phyloP scores from a whole-genome alignment of 1,140 invertebrate species.

The Drosophila arawakana region DNA sequence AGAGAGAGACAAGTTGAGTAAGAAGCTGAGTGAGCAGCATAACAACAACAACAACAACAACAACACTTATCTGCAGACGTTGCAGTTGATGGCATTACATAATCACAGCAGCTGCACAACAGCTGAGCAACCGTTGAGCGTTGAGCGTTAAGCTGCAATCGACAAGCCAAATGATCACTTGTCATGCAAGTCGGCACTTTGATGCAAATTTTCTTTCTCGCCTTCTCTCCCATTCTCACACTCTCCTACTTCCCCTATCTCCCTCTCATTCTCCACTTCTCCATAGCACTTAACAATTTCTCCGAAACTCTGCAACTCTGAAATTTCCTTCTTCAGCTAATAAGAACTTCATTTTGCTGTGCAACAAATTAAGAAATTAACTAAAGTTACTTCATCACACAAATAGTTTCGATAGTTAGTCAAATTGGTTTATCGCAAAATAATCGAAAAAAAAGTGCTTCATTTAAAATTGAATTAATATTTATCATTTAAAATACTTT shows the following conservation, averaged over 20 bases:
- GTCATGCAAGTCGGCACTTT: constrained; percentile 61
- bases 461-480: too few relatives aligned
- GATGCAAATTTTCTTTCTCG: constrained; percentile 1
- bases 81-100: constrained; percentile 37
- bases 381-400: background rate
- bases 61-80: background rate
- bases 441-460: too few relatives aligned
- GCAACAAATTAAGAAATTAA: constrained; percentile 1
- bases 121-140: constrained; percentile 37
- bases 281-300: background rate
- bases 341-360: background rate
- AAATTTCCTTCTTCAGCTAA: background rate
- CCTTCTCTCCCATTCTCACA: background rate
- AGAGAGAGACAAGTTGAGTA: background rate
- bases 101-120: constrained; percentile 33
- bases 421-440: too few relatives aligned
- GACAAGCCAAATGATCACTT: constrained; percentile 52
- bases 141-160: background rate
- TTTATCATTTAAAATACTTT: too few relatives aligned
- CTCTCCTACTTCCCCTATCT: background rate
- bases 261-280: background rate
- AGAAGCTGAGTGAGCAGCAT: background rate
- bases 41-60: constrained; percentile 8
- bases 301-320: background rate
- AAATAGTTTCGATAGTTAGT: too few relatives aligned